Evolutionary conservation across 1,140 invertebrate species (phyloP).

Genomic region (Cryptotermes secundus): DNA sequence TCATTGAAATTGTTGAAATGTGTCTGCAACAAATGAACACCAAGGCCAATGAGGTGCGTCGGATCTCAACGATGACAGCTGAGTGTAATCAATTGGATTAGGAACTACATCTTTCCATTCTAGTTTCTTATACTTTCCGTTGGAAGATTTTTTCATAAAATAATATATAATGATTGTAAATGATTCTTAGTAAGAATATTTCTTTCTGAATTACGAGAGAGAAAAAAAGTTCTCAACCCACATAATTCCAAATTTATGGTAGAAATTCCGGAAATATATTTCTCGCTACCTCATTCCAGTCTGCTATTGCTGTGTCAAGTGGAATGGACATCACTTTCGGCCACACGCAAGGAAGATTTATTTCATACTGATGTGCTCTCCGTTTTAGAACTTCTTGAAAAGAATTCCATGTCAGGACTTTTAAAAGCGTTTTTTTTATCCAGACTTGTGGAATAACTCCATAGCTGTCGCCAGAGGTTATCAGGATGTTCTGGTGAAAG

Average conservation of each 20-base stretch:
- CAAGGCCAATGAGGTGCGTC: too few relatives aligned
- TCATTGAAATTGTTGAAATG: too few relatives aligned
- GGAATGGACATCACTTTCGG: background rate
- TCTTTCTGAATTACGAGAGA: too few relatives aligned
- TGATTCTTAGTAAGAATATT: too few relatives aligned
- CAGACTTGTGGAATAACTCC: background rate
- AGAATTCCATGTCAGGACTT: conserved; percentile 10
- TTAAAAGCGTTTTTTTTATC: background rate
- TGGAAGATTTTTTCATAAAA: too few relatives aligned
- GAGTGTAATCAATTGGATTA: too few relatives aligned
- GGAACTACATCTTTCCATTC: too few relatives aligned
- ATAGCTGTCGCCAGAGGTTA: background rate
- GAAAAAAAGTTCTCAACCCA: too few relatives aligned
- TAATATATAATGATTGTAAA: too few relatives aligned
- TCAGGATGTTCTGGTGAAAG: background rate
- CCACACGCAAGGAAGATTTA: conserved; percentile 12
- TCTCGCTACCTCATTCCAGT: background rate
- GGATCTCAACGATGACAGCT: too few relatives aligned
- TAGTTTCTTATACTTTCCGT: too few relatives aligned
- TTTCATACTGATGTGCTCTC: background rate
- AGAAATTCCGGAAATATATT: background rate
- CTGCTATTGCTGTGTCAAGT: background rate
- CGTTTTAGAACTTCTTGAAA: conserved; percentile 2
- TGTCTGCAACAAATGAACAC: too few relatives aligned
- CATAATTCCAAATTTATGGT: background rate